Evolutionary conservation across 1,140 invertebrate genomes (phyloP).

Genomic region (Andrena cerasifolii): DNA sequence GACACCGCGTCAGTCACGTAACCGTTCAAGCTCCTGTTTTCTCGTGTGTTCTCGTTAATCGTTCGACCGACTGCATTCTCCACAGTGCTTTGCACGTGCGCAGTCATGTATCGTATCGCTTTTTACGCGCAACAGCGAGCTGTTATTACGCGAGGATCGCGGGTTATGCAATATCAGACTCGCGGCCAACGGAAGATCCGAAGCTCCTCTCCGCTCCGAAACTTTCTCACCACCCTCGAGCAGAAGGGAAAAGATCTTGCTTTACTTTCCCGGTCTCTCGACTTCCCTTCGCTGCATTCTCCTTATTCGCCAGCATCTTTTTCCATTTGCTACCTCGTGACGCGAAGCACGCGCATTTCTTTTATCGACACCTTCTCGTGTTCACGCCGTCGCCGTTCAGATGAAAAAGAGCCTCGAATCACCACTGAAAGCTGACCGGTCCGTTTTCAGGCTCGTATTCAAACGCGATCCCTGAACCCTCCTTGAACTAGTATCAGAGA

Average conservation of each 20-base stretch:
- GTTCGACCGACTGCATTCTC: conserved; percentile 23
- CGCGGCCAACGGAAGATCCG: background rate
- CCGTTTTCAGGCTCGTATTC: no score
- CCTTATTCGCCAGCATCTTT: background rate
- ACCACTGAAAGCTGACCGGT: no score
- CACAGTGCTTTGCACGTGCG: background rate
- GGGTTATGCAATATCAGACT: conserved; percentile 9
- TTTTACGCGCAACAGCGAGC: background rate
- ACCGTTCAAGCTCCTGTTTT: conserved; percentile 11
- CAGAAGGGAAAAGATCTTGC: no score
- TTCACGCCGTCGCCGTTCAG: background rate
- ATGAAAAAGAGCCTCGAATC: background rate
- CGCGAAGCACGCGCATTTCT: background rate
- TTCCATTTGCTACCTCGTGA: background rate
- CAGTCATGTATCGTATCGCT: background rate
- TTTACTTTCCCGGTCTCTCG: background rate
- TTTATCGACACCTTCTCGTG: background rate
- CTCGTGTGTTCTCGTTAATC: conserved; percentile 34
- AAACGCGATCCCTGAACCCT: no score
- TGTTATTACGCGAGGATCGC: conserved; percentile 17
- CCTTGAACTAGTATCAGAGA: no score
- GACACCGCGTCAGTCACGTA: conserved; percentile 42
- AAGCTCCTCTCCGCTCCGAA: no score
- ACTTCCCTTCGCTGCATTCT: background rate
- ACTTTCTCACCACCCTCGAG: no score